Conservation (phyloP, 2,797 vertebrate species). For the Sphaeramia orbicularis region DNA sequence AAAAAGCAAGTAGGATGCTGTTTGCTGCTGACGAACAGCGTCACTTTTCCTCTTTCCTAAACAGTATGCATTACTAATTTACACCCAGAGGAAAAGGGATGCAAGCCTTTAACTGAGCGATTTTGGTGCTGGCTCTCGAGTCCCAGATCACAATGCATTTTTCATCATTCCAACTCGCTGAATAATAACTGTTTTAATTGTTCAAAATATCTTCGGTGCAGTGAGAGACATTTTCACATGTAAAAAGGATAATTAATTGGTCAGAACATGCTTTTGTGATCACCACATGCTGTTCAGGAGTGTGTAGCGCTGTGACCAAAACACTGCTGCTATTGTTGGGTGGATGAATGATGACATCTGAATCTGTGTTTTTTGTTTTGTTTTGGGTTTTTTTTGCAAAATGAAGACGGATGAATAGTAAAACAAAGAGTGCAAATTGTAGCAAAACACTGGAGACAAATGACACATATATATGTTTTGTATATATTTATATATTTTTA, state of each 20-base stretch:
- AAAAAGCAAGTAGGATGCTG: too few species aligned
- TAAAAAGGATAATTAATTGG: conserved; percentile 12
- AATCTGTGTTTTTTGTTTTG: too few species aligned
- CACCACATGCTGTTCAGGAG: too few species aligned
- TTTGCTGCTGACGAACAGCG: conserved; percentile 36
- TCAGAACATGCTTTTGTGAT: conserved; percentile 5
- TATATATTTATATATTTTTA: conserved; percentile 74
- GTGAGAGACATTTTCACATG: conserved; percentile 25
- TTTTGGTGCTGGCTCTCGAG: conserved; percentile 55
- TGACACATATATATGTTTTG: conserved; percentile 57
- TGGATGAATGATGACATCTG: too few species aligned
- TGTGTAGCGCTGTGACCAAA: too few species aligned
- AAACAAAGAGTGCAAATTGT: conserved; percentile 24
- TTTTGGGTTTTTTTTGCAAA: too few species aligned
- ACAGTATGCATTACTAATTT: conserved; percentile 29
- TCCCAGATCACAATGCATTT: conserved; percentile 40
- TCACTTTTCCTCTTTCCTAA: conserved; percentile 14
- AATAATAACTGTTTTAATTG: conserved; percentile 28
- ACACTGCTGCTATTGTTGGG: too few species aligned
- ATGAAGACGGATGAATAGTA: too few species aligned
- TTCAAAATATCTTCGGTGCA: conserved; percentile 20
- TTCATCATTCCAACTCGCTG: conserved; percentile 33
- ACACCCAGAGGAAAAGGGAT: conserved; percentile 29
- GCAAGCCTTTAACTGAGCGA: too few species aligned
- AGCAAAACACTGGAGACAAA: conserved; percentile 64